Base-by-base conservation (phyloP, 2,888 invertebrate genomes). In the Lasioglossum zephyrum region DNA sequence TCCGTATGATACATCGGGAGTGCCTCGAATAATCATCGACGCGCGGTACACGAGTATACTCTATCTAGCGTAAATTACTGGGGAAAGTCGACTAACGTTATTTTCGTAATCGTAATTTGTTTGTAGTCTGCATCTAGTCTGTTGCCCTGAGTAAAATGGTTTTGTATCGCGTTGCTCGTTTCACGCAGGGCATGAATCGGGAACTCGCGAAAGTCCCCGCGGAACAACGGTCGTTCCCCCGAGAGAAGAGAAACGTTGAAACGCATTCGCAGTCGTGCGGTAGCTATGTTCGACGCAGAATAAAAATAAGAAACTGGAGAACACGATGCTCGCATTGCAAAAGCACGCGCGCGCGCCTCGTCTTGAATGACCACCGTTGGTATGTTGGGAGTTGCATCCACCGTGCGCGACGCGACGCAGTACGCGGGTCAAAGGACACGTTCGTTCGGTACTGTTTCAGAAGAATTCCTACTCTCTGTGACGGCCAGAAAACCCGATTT, bases 251-350 rank as follows among this genome's bases (percentile, higher is more conserved):
- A 70, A 74, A 72, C 44, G 60, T 26, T 6, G 57, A 73, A 72
- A 78, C 73, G 79, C 79, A 81, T 82, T 81, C 80, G 79, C 73
- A 82, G 73, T 81, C 87, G 89, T 85, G 86, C 87, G 84, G 73
- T 72, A 81, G 79, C 75, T 86, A 60, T 53, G 39, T 31, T 22
- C 36, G 60, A 73, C 66, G 66, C 36, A 9, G 36, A 66, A 31
- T 36, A 36, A 57, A 78, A 78, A 47, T 73, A 76, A 60, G 60
- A 77, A 44, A 66, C 76, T 63, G n/a, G 60, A 81, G 66, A 81
- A 81, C 66, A 41, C 81, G 66, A n/a, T 72, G 73, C 79, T 81
- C 82, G 76, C 76, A 79, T 90, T 81, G 74, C 86, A 86, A 86
- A 87, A 90, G 79, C 86, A 83, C 80, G 85, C 79, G 36, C 36